Percentiles rank a stretch among this genome's conserved stretches.
Evolutionary conservation across 1,140 invertebrate genomes (phyloP).

Genomic region (Listronotus oregonensis): DNA sequence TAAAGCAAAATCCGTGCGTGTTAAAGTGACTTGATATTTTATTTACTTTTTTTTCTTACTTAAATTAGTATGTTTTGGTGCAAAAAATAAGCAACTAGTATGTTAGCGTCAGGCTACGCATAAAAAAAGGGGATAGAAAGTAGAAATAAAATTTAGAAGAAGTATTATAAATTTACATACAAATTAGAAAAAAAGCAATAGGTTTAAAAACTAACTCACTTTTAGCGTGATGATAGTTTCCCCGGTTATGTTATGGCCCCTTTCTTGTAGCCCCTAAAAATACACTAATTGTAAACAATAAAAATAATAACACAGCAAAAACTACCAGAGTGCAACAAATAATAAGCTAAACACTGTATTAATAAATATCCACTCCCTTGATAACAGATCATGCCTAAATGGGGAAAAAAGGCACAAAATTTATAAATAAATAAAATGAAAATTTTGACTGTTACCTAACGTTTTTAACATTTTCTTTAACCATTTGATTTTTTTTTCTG

Average conservation of each 20-base stretch:
- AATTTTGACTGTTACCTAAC: no score
- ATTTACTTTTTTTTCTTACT: no score
- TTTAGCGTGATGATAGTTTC: slow-evolving; percentile 87
- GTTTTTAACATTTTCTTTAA: no score
- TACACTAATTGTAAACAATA: slow-evolving; percentile 58
- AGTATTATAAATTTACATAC: slow-evolving; percentile 5
- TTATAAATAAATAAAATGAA: neutral
- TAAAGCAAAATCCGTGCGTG: no score
- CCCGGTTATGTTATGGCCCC: slow-evolving; percentile 85
- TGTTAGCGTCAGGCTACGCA: no score
- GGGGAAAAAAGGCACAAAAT: neutral
- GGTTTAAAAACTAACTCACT: slow-evolving; percentile 67
- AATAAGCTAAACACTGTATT: neutral
- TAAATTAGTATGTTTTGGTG: no score
- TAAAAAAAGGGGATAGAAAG: no score
- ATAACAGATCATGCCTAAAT: slow-evolving; percentile 5
- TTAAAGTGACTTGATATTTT: no score
- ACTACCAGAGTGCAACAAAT: slow-evolving; percentile 8
- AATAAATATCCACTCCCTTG: neutral
- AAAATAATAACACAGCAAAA: slow-evolving; percentile 39
- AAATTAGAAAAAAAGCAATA: slow-evolving; percentile 3
- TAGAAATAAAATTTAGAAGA: slow-evolving; percentile 6
- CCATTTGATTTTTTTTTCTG: no score
- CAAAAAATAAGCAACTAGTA: no score
- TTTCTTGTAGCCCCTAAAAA: slow-evolving; percentile 81